A percentile compares a stretch with the other conserved stretches of the same genome.
These are phyloP conservation scores for Trididemnum miniatum DNA, from an alignment of 23 tunicate species.

Conservation along the genomic window DNA sequence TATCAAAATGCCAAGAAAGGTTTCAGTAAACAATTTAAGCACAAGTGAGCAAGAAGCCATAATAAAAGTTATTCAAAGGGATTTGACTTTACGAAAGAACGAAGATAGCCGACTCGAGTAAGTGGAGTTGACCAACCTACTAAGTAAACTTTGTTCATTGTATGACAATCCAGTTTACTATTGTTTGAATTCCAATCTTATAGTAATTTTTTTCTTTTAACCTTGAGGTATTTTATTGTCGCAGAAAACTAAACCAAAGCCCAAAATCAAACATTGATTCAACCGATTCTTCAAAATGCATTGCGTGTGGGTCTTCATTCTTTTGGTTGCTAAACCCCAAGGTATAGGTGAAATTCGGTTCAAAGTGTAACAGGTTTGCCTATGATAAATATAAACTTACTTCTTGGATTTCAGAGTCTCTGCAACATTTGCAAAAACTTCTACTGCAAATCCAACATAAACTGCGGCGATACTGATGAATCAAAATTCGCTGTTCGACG, in stretches of 20 bases:
- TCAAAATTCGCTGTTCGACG: background rate
- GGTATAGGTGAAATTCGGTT: too few species aligned
- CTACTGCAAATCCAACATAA: background rate
- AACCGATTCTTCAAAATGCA: background rate
- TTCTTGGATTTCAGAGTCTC: background rate
- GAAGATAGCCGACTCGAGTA: background rate
- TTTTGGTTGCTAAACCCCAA: constrained; percentile 1
- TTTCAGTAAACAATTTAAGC: background rate
- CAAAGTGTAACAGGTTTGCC: too few species aligned
- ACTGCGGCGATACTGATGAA: background rate
- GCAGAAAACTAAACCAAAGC: background rate
- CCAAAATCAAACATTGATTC: background rate
- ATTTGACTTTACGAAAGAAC: background rate
- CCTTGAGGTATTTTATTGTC: background rate
- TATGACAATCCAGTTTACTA: background rate
- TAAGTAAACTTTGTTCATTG: background rate
- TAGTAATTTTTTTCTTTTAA: too few species aligned
- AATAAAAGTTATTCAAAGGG: background rate
- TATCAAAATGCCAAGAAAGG: background rate
- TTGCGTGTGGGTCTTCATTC: background rate
- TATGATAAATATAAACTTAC: background rate
- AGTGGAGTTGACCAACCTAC: background rate
- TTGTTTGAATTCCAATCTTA: background rate
- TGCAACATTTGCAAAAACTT: background rate
- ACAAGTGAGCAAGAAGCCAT: background rate